A percentile compares a stretch with the other conserved stretches of the same genome.
phyloP scores from a whole-genome alignment of 2,113 vertebrate genomes.

The Mastomys natalensis region DNA sequence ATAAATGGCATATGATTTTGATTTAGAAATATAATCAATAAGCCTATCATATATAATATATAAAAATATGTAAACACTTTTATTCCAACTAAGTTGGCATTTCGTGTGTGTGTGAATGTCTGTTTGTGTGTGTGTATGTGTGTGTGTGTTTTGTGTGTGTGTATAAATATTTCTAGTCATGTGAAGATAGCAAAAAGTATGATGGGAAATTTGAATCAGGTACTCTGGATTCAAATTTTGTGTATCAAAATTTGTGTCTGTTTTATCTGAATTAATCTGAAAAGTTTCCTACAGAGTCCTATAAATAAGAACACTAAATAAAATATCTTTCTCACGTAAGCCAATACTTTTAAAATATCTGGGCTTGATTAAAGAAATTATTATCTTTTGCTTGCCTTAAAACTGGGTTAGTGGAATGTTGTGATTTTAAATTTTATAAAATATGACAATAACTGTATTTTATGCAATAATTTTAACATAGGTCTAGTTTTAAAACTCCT shows the following conservation, averaged over 20 bases:
- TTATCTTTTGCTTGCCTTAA: neutral
- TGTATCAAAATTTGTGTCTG: too few species aligned
- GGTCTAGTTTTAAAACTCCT: neutral
- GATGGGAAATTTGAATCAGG: neutral
- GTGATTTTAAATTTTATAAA: neutral
- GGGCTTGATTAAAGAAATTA: neutral
- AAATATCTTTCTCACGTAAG: neutral
- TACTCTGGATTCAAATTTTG: neutral
- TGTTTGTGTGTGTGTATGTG: too few species aligned
- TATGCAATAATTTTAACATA: neutral
- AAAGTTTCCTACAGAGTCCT: neutral
- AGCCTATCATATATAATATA: neutral
- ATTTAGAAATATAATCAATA: neutral
- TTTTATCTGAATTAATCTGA: neutral
- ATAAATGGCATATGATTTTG: neutral
- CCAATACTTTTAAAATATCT: neutral
- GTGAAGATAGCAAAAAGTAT: accelerated
- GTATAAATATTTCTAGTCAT: neutral
- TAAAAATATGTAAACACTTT: neutral
- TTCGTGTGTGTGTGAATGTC: neutral
- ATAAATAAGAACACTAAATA: neutral
- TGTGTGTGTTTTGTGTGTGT: too few species aligned
- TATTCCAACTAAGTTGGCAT: neutral
- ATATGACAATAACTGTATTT: neutral
- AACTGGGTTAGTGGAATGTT: neutral